Percentiles rank a stretch among this genome's conserved stretches.
Conservation (phyloP, 2,113 vertebrate species). For the Limanda limanda region DNA sequence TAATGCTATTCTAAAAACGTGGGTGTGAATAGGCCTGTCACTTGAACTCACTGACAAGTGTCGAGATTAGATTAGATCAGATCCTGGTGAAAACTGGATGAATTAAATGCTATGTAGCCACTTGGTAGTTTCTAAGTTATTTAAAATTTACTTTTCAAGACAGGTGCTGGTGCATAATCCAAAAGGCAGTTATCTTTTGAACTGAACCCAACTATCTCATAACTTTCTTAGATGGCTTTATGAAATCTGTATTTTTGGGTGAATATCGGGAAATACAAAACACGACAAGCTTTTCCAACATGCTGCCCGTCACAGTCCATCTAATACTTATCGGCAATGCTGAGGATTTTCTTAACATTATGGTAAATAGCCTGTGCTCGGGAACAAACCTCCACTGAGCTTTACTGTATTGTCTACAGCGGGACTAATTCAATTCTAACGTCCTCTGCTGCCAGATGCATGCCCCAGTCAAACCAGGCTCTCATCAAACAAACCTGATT, state of each 20-base stretch:
- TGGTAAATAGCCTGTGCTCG: conserved; percentile 21
- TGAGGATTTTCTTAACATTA: background rate
- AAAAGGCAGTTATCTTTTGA: background rate
- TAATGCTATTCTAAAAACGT: background rate
- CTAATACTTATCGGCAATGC: too few relatives aligned
- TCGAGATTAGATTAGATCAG: too few relatives aligned
- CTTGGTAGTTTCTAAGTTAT: too few relatives aligned
- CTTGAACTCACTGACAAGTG: background rate
- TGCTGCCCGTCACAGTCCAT: too few relatives aligned
- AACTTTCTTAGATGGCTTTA: too few relatives aligned
- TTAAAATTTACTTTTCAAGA: background rate
- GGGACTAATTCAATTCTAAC: conserved; percentile 71
- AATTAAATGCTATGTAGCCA: too few relatives aligned
- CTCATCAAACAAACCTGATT: conserved; percentile 80
- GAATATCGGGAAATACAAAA: too few relatives aligned
- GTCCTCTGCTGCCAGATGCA: conserved; percentile 70
- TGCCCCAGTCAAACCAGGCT: conserved; percentile 66
- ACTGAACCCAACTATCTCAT: too few relatives aligned
- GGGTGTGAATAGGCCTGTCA: conserved; percentile 38
- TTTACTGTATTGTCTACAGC: conserved; percentile 51
- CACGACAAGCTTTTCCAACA: too few relatives aligned
- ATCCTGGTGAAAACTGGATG: too few relatives aligned
- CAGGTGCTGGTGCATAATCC: background rate
- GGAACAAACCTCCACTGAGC: conserved; percentile 43
- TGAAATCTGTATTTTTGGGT: too few relatives aligned